Evolutionary conservation across 2,113 vertebrate species (phyloP), one percentile per base, ranked within the genome.

Genomic region (Ctenomys sociabilis): DNA sequence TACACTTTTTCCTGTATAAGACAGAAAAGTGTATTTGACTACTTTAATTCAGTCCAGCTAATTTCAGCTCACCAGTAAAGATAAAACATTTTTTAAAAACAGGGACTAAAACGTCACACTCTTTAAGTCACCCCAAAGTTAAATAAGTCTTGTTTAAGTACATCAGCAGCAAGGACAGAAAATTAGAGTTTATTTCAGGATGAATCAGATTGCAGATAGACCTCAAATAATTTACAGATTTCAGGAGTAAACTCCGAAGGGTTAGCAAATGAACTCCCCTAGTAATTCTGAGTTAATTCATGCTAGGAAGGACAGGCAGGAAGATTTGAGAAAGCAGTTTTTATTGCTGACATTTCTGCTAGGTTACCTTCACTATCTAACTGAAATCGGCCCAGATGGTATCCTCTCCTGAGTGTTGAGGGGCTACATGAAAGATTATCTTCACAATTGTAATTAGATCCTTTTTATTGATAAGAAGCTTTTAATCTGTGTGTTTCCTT

Each of bases 371-470:
- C 66, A 61, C 80, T n/a, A 83, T 92, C 17, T 40, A 78, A 52
- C 57, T 92, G 70, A 81, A 94, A 82, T 95, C 85, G 0, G 14
- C 92, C 87, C 93, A 96, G 90, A 92, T 97, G 93, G 70, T 80
- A 40, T 87, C 30, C 49, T 96, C 88, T 96, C 92, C 43, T 83
- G 70, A 96, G 90, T 92, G 85, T 32, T 72, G 72, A 95, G 90
- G 61, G 82, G 54, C 52, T 88, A 30, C 49, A 95, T 87, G 88
- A 97, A 94, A 93, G 80, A 96, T 6, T 22, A 85, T 87, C 85
- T 54, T 96, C 90, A 85, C 95, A 93, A 83, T 75, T 80, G 93
- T 83, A 96, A 96, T 96, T 96, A 96, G 96, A 96, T 96, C 30
- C 81, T 93, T 96, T 93, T 86, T 93, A 94, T 95, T 86, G 49